phyloP scores from a whole-genome alignment of 2,113 vertebrate species.

The Cyrtonyx montezumae region DNA sequence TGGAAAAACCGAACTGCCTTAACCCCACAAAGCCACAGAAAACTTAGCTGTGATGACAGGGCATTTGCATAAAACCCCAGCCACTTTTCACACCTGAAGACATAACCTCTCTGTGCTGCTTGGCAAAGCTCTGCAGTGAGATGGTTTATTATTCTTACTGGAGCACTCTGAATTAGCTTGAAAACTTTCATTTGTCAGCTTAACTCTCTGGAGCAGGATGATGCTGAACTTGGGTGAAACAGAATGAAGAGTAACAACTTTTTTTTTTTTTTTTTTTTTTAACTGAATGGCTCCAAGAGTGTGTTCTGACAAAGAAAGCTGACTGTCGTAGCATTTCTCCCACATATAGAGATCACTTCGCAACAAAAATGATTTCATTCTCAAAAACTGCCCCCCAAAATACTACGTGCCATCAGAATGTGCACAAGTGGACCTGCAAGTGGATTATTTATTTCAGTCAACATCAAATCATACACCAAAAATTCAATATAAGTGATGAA shows the following conservation, averaged over 20 bases:
- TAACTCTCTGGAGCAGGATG: background rate
- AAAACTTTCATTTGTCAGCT: slow-evolving; percentile 48
- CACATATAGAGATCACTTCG: background rate
- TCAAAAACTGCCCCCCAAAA: background rate
- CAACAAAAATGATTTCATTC: background rate
- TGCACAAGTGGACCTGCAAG: background rate
- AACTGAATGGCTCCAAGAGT: background rate
- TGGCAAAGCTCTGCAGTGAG: slow-evolving; percentile 33
- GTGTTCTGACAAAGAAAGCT: background rate
- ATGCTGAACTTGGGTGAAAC: background rate
- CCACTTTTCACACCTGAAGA: slow-evolving; percentile 32
- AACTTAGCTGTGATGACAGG: background rate
- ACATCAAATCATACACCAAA: background rate
- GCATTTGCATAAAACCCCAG: slow-evolving; percentile 27
- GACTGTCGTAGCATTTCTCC: background rate
- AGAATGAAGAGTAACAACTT: background rate
- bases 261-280: background rate
- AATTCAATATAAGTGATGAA: background rate
- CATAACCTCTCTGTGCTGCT: background rate
- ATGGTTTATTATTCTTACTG: slow-evolving; percentile 6
- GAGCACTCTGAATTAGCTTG: background rate
- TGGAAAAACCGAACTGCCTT: slow-evolving; percentile 24
- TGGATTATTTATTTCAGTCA: background rate
- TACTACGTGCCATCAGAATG: background rate
- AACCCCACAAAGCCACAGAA: slow-evolving; percentile 18